Evolutionary conservation across 2,113 vertebrate species (phyloP).

Genomic region (Colinus virginianus): DNA sequence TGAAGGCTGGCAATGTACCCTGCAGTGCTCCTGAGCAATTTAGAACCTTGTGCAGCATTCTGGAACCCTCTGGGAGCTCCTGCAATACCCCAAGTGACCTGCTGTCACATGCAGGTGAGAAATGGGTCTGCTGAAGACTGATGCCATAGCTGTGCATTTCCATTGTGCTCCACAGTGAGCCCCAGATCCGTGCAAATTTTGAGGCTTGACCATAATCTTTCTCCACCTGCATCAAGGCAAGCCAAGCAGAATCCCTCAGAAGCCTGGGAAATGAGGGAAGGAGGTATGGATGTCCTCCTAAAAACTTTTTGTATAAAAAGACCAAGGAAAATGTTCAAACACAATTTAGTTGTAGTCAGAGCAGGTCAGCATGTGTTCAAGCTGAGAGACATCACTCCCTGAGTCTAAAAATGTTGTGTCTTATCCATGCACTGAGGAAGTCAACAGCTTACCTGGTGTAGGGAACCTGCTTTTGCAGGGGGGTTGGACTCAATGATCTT

Average conservation of each 20-base stretch:
- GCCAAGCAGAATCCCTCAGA: not conserved
- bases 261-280: not conserved
- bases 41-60: not conserved
- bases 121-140: not conserved
- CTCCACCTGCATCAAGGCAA: not conserved
- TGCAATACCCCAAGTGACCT: accelerated
- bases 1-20: not conserved
- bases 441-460: too few species aligned
- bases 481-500: too few species aligned
- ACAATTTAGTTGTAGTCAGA: not conserved
- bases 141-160: not conserved
- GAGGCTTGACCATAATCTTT: not conserved
- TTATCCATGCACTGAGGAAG: not conserved
- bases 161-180: accelerated
- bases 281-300: not conserved
- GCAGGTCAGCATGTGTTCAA: not conserved
- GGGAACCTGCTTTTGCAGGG: too few species aligned
- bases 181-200: not conserved
- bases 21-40: not conserved
- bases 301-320: not conserved
- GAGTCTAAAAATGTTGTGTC: not conserved
- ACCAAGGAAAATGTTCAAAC: not conserved
- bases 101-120: not conserved
- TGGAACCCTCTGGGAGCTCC: not conserved
- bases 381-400: not conserved